phyloP scores from a whole-genome alignment of 35 echinoderm and acorn worm genomes.

The Ptychodera flava region DNA sequence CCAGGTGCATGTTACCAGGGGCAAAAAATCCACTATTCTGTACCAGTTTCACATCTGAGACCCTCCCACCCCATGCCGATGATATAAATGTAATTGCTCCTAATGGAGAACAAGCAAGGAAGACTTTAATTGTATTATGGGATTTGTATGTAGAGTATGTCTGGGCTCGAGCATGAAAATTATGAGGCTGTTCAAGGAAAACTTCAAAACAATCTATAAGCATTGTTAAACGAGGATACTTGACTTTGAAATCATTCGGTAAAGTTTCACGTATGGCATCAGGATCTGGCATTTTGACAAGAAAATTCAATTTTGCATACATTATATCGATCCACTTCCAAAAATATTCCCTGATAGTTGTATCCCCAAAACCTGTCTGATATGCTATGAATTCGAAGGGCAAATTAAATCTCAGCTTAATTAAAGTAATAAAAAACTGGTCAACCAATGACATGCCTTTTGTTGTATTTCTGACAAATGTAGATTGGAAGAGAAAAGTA shows the following conservation, averaged over 20 bases:
- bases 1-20: conserved; percentile 8
- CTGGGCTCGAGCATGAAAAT: conserved; percentile 32
- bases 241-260: conserved; percentile 26
- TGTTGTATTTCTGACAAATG: neutral
- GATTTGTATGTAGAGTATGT: conserved; percentile 20
- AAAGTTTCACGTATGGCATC: conserved; percentile 16
- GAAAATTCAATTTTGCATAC: conserved; percentile 34
- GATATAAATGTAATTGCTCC: conserved; percentile 35
- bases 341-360: conserved; percentile 24
- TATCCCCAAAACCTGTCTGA: conserved; percentile 17
- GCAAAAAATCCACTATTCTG: conserved; percentile 11
- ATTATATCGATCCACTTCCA: conserved; percentile 41
- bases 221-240: conserved; percentile 29
- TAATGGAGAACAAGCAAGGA: conserved; percentile 28
- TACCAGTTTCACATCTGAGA: conserved; percentile 37
- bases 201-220: conserved; percentile 44
- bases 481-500: neutral
- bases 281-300: conserved; percentile 20
- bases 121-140: conserved; percentile 38
- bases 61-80: conserved; percentile 13
- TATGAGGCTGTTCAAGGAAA: conserved; percentile 17
- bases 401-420: conserved; percentile 14
- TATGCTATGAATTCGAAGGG: conserved; percentile 24
- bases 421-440: conserved; percentile 24
- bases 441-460: conserved; percentile 17